Base-by-base conservation (phyloP, 2,113 vertebrate genomes). In the Furnarius figulus region DNA sequence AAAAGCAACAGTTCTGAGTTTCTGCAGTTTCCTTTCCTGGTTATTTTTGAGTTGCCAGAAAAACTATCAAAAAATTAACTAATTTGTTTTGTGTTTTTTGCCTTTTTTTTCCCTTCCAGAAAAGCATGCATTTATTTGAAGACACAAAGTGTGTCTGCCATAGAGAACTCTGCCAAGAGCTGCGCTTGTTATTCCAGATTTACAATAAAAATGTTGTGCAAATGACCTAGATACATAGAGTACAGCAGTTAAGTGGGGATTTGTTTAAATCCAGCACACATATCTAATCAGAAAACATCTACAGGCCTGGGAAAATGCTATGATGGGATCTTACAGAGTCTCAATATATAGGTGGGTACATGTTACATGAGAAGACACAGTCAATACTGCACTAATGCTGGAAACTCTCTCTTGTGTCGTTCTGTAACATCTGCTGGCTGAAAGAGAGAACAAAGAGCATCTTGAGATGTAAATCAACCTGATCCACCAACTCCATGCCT, bases 151-250 rank as follows among this genome's bases (percentile, higher is more conserved):
- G 47, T 75, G 90, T 88, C 72, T 96, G 68, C 73, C 56, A 28
- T 2, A 9, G 39, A 75, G 75, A 94, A 65, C 76, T 86, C 90
- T 81, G 72, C 82, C 90, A 92, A 93, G 33, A 88, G 15, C 55
- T 74, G 42, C 67, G 67, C 52, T 88, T 88, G 56, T 86, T 96
- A 79, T 81, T 92, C 59, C 63, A 97, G 47, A 86, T 83, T 95
- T 85, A 75, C 85, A 94, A 91, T 56, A 80, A 90, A 88, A 88
- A 65, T 81, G 35, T 83, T 90, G 55, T 84, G 65, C 68, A 94
- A 72, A 93, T 89, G 83, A 92, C 90, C 90, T 85, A 93, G 68
- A 86, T 88, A 63, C n/a, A 47, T 14, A 46, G 56, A 86, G 49
- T 52, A 63, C 37, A 65, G 37, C 18, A 61, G 47, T 90, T 88